These are phyloP conservation scores for Drosophila flavopinicola DNA, from an alignment of 2,888 invertebrate species.

Conservation along the genomic window DNA sequence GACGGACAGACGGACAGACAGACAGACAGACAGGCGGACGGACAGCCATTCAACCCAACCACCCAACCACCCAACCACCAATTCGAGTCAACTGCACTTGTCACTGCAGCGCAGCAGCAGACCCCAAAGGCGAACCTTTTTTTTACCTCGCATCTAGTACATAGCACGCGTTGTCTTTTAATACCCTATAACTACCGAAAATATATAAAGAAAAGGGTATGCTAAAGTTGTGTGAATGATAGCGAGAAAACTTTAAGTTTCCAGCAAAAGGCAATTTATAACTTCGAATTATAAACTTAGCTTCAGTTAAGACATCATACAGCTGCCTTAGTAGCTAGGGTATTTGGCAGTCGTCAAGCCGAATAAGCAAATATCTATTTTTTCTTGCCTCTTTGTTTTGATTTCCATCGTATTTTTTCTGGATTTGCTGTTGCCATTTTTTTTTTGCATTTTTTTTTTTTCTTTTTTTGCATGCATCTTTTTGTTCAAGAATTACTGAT, in stretches of 20 bases:
- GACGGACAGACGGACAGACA: no score
- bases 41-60: no score
- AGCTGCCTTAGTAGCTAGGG: constrained; percentile 9
- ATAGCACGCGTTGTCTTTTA: constrained; percentile 5
- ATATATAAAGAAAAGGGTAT: no score
- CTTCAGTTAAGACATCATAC: no score
- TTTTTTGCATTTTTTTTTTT: no score
- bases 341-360: constrained; percentile 4
- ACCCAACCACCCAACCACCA: constrained; percentile 24
- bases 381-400: constrained; percentile 17
- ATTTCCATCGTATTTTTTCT: constrained; percentile 28
- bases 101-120: constrained; percentile 70
- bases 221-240: no score
- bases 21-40: no score
- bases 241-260: no score
- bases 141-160: constrained; percentile 5
- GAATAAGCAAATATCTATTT: not conserved
- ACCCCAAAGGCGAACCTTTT: constrained; percentile 45
- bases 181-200: no score
- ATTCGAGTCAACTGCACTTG: constrained; percentile 57
- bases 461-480: constrained; percentile 40
- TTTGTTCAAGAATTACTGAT: constrained; percentile 79
- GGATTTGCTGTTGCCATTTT: constrained; percentile 34
- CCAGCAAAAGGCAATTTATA: no score
- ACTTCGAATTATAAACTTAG: no score